Conservation (phyloP, 2,888 invertebrate genomes). For the Anticlea derivata region DNA sequence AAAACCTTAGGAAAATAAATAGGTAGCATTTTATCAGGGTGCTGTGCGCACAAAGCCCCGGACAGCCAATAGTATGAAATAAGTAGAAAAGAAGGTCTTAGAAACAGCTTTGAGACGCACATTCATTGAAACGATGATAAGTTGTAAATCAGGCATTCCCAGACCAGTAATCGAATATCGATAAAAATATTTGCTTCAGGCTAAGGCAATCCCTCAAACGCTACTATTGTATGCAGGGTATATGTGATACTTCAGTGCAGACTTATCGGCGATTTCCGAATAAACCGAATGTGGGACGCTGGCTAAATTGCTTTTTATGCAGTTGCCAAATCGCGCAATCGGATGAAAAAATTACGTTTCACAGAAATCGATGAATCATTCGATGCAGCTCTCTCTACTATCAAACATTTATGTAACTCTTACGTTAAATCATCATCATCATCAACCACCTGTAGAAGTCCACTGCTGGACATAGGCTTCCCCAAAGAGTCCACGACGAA, state of each 20-base stretch:
- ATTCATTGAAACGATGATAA: background rate
- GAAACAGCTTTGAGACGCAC: too few relatives aligned
- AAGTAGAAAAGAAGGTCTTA: too few relatives aligned
- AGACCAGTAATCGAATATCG: background rate
- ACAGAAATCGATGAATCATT: slow-evolving; percentile 9
- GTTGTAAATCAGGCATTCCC: background rate
- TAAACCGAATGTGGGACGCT: slow-evolving; percentile 23
- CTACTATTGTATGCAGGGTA: slow-evolving; percentile 7
- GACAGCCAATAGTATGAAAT: too few relatives aligned
- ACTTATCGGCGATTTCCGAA: slow-evolving; percentile 24
- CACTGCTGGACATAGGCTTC: too few relatives aligned
- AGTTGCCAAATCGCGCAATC: slow-evolving; percentile 32
- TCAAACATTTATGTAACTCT: too few relatives aligned
- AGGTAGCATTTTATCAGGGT: too few relatives aligned
- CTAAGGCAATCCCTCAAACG: slow-evolving; percentile 4
- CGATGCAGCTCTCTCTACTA: slow-evolving; percentile 1
- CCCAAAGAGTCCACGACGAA: too few relatives aligned
- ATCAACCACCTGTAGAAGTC: too few relatives aligned
- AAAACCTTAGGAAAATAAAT: too few relatives aligned
- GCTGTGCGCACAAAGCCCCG: too few relatives aligned
- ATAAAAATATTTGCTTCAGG: slow-evolving; percentile 4
- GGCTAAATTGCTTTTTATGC: slow-evolving; percentile 30
- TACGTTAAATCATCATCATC: too few relatives aligned
- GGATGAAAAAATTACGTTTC: slow-evolving; percentile 21
- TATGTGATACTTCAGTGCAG: slow-evolving; percentile 14